A percentile compares a stretch with the other conserved stretches of the same genome.
Evolutionary conservation across 2,888 invertebrate species (phyloP).

Genomic region (Metellina segmentata): DNA sequence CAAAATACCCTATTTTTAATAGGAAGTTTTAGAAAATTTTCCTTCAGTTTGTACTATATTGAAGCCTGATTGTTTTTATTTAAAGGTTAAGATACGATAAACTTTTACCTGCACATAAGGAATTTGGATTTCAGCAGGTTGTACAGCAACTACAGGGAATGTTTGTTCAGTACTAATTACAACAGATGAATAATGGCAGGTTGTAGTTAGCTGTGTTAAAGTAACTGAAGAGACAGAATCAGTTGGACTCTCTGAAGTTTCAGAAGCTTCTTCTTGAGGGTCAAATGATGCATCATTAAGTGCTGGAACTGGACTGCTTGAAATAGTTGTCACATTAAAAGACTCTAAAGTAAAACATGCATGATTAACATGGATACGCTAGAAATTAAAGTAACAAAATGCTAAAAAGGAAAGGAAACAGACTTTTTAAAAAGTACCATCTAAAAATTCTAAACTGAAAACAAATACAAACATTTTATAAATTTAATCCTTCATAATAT

Average conservation of each 20-base stretch:
- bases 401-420: no score
- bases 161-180: slow-evolving; percentile 61
- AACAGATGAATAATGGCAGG: slow-evolving; percentile 61
- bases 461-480: no score
- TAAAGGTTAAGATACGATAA: background rate
- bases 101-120: slow-evolving; percentile 53
- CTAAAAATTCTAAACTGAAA: no score
- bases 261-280: slow-evolving; percentile 50
- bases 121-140: slow-evolving; percentile 59
- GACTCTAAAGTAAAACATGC: slow-evolving; percentile 51
- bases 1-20: no score
- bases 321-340: slow-evolving; percentile 73
- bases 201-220: slow-evolving; percentile 39
- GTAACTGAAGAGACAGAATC: slow-evolving; percentile 51
- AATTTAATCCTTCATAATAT: no score
- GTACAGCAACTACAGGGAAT: slow-evolving; percentile 72
- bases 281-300: slow-evolving; percentile 42
- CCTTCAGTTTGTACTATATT: no score
- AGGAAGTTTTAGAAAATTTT: no score
- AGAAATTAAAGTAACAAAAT: no score
- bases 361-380: no score
- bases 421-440: no score
- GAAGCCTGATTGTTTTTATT: background rate
- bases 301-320: slow-evolving; percentile 50
- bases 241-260: slow-evolving; percentile 53